A percentile compares a stretch with the other conserved stretches of the same genome.
These are phyloP conservation scores for Melipona quadrifasciata DNA, from an alignment of 1,140 invertebrate species.

Conservation along the genomic window DNA sequence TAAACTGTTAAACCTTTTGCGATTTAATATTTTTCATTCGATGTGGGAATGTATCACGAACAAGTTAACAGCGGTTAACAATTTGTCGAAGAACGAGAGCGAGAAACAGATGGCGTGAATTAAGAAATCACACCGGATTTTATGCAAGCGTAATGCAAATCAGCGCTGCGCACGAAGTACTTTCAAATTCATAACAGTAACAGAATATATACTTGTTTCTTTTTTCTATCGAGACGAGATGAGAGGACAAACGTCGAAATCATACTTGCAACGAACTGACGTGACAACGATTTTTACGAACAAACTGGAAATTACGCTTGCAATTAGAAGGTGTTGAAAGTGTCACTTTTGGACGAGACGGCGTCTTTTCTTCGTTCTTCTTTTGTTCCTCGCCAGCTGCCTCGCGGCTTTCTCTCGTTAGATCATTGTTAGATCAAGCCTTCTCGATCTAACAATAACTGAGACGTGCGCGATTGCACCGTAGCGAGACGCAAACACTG, in stretches of 20 bases:
- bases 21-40: no score
- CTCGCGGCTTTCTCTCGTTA: not conserved
- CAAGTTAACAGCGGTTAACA: not conserved
- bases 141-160: not conserved
- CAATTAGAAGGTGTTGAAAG: not conserved
- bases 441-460: not conserved
- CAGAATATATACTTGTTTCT: not conserved
- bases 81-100: not conserved
- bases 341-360: not conserved
- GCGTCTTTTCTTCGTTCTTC: not conserved
- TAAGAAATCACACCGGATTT: not conserved
- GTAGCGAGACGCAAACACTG: not conserved
- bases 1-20: not conserved
- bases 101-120: not conserved
- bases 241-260: not conserved
- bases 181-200: not conserved
- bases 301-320: not conserved
- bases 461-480: not conserved
- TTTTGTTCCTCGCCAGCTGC: not conserved
- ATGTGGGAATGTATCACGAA: not conserved
- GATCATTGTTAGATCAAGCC: no score
- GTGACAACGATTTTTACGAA: not conserved
- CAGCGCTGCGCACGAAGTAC: not conserved
- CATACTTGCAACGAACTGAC: not conserved
- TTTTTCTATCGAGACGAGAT: not conserved